Evolutionary conservation across 2,113 vertebrate species (phyloP).

Genomic region (Xiphophorus maculatus): DNA sequence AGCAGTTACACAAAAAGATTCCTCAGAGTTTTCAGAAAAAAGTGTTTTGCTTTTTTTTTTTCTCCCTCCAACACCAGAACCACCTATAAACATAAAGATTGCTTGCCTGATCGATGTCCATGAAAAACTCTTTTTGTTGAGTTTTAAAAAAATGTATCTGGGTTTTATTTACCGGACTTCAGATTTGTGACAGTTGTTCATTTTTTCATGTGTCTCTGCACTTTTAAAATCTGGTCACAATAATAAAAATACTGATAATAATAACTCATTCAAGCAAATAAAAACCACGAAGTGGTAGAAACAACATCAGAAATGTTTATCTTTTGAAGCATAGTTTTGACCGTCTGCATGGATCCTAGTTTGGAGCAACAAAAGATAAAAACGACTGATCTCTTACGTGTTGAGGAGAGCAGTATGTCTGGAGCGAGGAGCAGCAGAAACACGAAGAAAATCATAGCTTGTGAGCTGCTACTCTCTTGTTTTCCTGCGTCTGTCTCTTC

Average conservation of each 20-base stretch:
- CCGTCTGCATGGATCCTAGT: background rate
- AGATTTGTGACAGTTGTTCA: constrained; percentile 54
- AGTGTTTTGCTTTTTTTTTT: constrained; percentile 48
- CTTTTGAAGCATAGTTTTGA: background rate
- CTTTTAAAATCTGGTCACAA: background rate
- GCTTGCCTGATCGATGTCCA: constrained; percentile 56
- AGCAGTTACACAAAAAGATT: constrained; percentile 59
- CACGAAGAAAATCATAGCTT: constrained; percentile 55
- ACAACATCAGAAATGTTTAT: background rate
- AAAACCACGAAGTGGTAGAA: background rate
- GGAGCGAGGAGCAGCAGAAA: constrained; percentile 59
- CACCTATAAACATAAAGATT: constrained; percentile 35
- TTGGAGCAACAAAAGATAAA: background rate
- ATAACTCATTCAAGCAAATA: background rate
- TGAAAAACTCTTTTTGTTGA: constrained; percentile 22
- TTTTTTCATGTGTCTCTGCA: constrained; percentile 12
- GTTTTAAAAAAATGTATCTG: constrained; percentile 20
- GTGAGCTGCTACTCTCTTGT: background rate
- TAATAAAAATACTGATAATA: background rate
- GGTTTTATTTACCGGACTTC: constrained; percentile 56
- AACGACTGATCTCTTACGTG: constrained; percentile 71
- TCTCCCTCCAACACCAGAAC: constrained; percentile 57
- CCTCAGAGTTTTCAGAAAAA: constrained; percentile 52
- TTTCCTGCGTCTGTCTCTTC: constrained; percentile 1
- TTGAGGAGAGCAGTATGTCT: constrained; percentile 56